A percentile compares a stretch with the other conserved stretches of the same genome.
phyloP scores from a whole-genome alignment of 2,113 vertebrate species.

The Erpornis zantholeuca region DNA sequence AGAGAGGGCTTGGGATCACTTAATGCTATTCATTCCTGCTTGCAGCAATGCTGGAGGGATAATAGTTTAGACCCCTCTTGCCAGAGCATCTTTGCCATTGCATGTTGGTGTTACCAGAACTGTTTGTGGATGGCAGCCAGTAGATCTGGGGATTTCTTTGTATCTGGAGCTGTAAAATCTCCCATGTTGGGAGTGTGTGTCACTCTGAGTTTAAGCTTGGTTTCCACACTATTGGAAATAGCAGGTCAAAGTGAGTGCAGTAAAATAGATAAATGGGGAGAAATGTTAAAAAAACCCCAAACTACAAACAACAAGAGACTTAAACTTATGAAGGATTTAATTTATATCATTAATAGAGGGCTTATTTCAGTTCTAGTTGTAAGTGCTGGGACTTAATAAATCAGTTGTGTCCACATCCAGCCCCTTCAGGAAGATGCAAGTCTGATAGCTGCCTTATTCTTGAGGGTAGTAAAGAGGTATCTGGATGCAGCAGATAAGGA shows the following conservation, averaged over 20 bases:
- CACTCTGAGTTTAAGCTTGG: background rate
- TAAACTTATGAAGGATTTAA: background rate
- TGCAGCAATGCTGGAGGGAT: background rate
- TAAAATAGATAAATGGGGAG: background rate
- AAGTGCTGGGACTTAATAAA: background rate
- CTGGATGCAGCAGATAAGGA: background rate
- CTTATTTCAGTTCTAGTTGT: background rate
- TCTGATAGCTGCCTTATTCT: background rate
- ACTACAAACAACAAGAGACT: background rate
- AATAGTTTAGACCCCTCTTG: background rate
- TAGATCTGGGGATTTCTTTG: background rate
- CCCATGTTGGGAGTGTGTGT: background rate
- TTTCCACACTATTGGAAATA: background rate
- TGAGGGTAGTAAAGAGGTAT: background rate
- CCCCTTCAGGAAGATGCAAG: background rate
- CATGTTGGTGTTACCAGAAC: background rate
- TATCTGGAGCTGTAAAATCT: background rate
- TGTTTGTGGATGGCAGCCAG: background rate
- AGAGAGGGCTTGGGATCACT: background rate
- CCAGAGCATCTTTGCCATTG: background rate
- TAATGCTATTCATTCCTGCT: background rate
- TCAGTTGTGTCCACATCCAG: background rate
- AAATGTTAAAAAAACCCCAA: fast-evolving
- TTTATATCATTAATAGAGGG: background rate
- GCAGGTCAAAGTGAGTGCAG: background rate